Evolutionary conservation across 2,797 vertebrate species (phyloP), one percentile per base, ranked within the genome.

Genomic region (Danionella dracula): DNA sequence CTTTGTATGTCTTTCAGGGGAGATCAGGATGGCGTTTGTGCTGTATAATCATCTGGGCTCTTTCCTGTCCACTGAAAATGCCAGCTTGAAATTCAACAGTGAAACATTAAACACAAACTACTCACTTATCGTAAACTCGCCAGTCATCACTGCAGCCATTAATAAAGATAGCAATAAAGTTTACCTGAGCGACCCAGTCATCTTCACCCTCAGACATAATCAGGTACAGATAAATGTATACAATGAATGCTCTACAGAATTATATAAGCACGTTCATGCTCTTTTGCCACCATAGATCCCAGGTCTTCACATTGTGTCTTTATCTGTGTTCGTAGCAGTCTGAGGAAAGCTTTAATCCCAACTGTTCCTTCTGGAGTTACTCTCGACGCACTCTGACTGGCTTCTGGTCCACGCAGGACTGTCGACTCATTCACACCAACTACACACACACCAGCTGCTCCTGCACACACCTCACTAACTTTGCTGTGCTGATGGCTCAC

Each of bases 321-420:
- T 27, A 27, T 6, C 3, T 27, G 23, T 27, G 23, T 27, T 17
- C 59, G 19, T 87, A 97, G 95, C 94, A 95, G 68, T 97, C 95
- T 0, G 89, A 97, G 77, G 94, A 98, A 82, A 97, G 95, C 87
- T 99, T 99, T 87, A 98, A 98, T 82, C 96, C 96, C 1, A 99
- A 98, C 84, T 99, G 96, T 86, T 98, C 96, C 0, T 99, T 97
- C 84, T 99, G 96, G 96, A 98, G 94, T 79, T 99, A 99, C 81
- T 97, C 94, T 6, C 96, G 93, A 79, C 91, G 87, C 62, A 97
- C 90, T 9, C 94, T 98, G 94, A 93, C 87, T 0, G 96, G 96
- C 2, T 93, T 87, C 79, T 99, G 96, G 96, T 98, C 96, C 6
- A 98, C 93, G 0, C 96, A 98, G 84, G 96, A 96, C 79, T 99